phyloP scores from a whole-genome alignment of 2,797 vertebrate genomes.

The Okamejei kenojei region DNA sequence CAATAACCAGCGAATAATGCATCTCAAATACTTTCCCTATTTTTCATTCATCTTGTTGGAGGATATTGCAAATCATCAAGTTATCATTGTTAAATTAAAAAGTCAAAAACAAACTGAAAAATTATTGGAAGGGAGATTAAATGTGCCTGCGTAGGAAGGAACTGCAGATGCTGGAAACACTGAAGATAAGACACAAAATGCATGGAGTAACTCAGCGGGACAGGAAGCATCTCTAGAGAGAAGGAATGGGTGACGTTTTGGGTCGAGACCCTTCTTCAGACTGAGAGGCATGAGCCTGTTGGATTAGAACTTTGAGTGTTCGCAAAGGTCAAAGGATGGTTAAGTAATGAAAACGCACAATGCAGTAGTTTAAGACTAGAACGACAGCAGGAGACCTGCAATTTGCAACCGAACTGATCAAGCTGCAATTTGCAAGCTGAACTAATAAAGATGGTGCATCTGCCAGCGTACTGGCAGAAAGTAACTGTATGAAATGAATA shows the following conservation, averaged over 20 bases:
- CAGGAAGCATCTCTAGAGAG: no score
- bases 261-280: no score
- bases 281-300: neutral
- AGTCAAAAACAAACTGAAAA: neutral
- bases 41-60: neutral
- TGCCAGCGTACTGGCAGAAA: neutral
- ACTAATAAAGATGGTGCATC: conserved; percentile 28
- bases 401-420: conserved; percentile 24
- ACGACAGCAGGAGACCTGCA: neutral
- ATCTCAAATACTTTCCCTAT: neutral
- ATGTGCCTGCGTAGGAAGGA: no score
- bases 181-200: no score
- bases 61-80: neutral
- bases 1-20: neutral
- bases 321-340: conserved; percentile 10
- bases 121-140: conserved; percentile 1
- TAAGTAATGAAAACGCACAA: conserved; percentile 12
- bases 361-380: neutral
- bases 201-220: no score
- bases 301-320: conserved; percentile 4
- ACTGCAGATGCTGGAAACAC: no score
- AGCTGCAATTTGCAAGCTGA: conserved; percentile 8
- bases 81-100: neutral
- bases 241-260: no score
- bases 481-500: neutral